Conservation (phyloP, 2,113 vertebrate species). For the Oncorhynchus gorbuscha region DNA sequence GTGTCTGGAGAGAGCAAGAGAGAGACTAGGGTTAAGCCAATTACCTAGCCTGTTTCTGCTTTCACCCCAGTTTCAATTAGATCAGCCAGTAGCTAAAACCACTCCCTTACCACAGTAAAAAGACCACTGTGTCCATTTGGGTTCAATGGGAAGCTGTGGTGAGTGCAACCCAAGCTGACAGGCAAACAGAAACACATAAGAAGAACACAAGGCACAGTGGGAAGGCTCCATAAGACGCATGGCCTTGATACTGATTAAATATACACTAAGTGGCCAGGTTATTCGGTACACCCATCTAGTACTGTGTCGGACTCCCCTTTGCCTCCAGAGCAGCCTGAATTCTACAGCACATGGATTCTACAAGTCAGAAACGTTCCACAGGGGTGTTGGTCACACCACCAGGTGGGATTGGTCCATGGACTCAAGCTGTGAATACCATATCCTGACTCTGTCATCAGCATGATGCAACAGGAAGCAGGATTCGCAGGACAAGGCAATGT, state of each 20-base stretch:
- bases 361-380: too few relatives aligned
- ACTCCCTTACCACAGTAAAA: neutral
- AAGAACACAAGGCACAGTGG: neutral
- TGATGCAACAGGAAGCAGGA: too few relatives aligned
- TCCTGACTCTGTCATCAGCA: too few relatives aligned
- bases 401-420: too few relatives aligned
- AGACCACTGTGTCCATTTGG: neutral
- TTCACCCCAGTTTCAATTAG: slow-evolving; percentile 6
- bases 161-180: neutral
- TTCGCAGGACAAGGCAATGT: too few relatives aligned
- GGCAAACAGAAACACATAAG: neutral
- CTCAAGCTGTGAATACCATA: too few relatives aligned
- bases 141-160: neutral
- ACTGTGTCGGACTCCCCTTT: too few relatives aligned
- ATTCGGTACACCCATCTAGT: too few relatives aligned
- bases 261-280: neutral
- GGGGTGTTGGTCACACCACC: too few relatives aligned
- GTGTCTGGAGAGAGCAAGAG: slow-evolving; percentile 60
- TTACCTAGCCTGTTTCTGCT: neutral
- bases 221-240: neutral
- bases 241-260: neutral
- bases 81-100: neutral
- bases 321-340: too few relatives aligned
- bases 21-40: neutral
- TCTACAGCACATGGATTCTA: too few relatives aligned